These are phyloP conservation scores for Drosophila cognata DNA, from an alignment of 2,888 invertebrate species.

Conservation along the genomic window DNA sequence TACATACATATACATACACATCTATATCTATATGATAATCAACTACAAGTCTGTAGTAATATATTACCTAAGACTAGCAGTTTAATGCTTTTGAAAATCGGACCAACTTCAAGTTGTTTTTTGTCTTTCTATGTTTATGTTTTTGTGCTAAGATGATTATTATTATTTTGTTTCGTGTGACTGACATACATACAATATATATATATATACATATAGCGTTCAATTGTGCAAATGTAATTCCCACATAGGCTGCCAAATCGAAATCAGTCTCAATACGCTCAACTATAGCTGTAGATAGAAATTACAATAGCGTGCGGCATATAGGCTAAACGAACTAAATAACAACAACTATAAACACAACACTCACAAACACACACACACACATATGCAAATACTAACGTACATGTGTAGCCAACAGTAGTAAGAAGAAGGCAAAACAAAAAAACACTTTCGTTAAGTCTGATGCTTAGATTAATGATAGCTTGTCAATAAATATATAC, in stretches of 20 bases:
- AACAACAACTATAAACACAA: conserved; percentile 20
- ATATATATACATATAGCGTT: conserved; percentile 27
- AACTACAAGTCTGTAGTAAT: conserved; percentile 29
- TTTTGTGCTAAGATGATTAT: neutral
- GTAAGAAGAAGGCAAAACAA: conserved; percentile 19
- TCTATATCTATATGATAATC: conserved; percentile 33
- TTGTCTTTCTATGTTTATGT: neutral
- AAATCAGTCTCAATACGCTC: conserved; percentile 23
- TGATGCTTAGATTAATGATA: conserved; percentile 32
- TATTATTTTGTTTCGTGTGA: conserved; percentile 16
- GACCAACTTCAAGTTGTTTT: conserved; percentile 44
- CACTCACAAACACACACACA: neutral
- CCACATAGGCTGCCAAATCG: conserved; percentile 30
- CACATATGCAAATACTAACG: neutral
- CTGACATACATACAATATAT: conserved; percentile 17
- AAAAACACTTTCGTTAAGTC: conserved; percentile 43
- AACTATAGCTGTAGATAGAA: conserved; percentile 36
- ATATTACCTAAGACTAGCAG: conserved; percentile 33
- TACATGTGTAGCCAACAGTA: conserved; percentile 23
- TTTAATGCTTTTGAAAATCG: conserved; percentile 38
- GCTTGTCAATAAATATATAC: conserved; percentile 17
- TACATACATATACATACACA: conserved; percentile 16
- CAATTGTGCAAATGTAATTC: conserved; percentile 16
- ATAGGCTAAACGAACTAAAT: conserved; percentile 28
- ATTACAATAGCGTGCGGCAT: conserved; percentile 40